These are phyloP conservation scores for Diaprepes abbreviatus DNA, from an alignment of 2,888 invertebrate genomes.

Conservation along the genomic window DNA sequence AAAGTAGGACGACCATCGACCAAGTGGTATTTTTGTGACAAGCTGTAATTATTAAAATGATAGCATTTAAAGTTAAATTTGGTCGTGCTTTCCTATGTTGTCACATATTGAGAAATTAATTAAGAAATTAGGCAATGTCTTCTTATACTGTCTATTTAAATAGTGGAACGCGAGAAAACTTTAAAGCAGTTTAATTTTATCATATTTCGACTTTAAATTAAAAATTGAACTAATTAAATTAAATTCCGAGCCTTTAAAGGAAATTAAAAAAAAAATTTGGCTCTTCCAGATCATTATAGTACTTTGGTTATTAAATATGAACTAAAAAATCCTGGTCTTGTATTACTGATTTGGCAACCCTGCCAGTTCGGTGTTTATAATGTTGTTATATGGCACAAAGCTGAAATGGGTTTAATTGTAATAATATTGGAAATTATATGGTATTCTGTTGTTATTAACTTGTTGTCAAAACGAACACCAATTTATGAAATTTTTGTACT, in stretches of 20 bases:
- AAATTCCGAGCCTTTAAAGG: no score
- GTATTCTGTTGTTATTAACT: neutral
- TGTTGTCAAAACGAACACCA: constrained; percentile 1
- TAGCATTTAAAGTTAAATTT: constrained; percentile 11
- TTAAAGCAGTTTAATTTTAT: no score
- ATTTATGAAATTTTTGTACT: neutral
- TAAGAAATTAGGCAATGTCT: neutral
- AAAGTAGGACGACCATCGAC: constrained; percentile 9
- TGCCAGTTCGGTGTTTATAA: neutral
- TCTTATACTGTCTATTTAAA: no score
- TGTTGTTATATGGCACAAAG: neutral
- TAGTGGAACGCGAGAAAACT: no score
- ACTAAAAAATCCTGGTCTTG: no score
- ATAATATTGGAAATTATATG: neutral
- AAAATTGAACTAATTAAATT: no score
- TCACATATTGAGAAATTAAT: neutral
- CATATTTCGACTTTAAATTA: no score
- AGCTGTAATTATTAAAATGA: constrained; percentile 16
- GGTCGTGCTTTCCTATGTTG: neutral
- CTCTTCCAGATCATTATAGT: no score
- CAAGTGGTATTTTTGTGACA: constrained; percentile 10
- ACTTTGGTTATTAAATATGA: no score
- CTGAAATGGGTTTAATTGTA: neutral
- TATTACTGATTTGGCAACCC: neutral
- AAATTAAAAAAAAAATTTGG: no score